These are phyloP conservation scores for Sebastes goodei DNA, from an alignment of 2,797 vertebrate species.

Conservation along the genomic window DNA sequence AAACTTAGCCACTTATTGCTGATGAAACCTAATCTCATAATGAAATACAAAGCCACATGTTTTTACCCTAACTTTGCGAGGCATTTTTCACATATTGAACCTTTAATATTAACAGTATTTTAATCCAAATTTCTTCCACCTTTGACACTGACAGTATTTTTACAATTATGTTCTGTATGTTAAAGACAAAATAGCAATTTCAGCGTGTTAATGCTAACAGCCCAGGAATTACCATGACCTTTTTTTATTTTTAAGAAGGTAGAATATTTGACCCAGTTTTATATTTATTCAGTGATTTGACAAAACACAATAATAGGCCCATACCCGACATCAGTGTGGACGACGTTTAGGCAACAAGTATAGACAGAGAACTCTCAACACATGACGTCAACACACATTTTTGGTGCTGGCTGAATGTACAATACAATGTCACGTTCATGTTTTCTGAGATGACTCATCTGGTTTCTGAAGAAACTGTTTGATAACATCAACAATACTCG, in stretches of 20 bases:
- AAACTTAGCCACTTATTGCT: neutral
- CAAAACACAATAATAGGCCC: neutral
- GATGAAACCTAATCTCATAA: neutral
- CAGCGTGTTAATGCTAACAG: neutral
- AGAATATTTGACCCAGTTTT: neutral
- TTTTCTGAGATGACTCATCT: slow-evolving; percentile 40
- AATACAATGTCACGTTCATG: neutral
- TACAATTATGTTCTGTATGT: neutral
- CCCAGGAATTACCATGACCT: neutral
- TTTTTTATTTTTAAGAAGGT: neutral
- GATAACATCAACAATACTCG: slow-evolving; percentile 85
- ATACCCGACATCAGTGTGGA: neutral
- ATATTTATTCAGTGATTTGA: neutral
- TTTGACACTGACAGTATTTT: neutral
- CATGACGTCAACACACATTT: neutral
- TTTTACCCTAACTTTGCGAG: neutral
- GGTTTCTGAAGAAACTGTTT: slow-evolving; percentile 69
- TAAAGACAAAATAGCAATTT: neutral
- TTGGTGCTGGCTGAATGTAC: neutral
- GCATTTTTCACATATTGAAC: neutral
- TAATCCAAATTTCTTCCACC: neutral
- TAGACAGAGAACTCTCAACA: neutral
- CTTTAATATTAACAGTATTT: neutral
- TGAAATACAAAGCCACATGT: neutral
- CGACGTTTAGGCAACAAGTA: neutral